These are phyloP conservation scores for Amblyjoppa fuscipennis DNA, from an alignment of 2,888 invertebrate species.

Conservation along the genomic window DNA sequence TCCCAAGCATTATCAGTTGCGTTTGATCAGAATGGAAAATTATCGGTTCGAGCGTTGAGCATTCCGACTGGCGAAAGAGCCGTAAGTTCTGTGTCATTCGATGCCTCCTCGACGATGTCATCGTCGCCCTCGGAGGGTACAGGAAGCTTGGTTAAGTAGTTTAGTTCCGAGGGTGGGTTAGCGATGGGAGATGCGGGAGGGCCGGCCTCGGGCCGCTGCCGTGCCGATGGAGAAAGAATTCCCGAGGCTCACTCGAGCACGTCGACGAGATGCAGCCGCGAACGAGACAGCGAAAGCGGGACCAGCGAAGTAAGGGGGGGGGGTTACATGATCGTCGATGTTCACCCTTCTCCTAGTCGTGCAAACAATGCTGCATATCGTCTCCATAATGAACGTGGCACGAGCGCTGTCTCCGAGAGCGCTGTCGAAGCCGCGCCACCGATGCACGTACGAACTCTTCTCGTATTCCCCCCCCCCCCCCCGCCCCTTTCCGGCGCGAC, in stretches of 20 bases:
- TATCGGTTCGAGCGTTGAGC: not conserved
- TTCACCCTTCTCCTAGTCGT: constrained; percentile 82
- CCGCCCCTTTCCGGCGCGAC: constrained; percentile 76
- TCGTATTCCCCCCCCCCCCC: constrained; percentile 72
- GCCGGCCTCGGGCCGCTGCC: constrained; percentile 54
- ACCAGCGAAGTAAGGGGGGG: constrained; percentile 77
- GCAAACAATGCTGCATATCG: constrained; percentile 85
- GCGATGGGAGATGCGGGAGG: constrained; percentile 73
- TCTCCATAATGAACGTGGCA: constrained; percentile 83
- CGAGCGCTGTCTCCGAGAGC: constrained; percentile 28
- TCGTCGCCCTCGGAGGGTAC: constrained; percentile 24
- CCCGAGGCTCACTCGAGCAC: constrained; percentile 68
- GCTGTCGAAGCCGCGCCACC: constrained; percentile 50
- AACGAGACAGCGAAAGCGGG: constrained; percentile 60
- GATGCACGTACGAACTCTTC: constrained; percentile 65
- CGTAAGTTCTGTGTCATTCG: constrained; percentile 45
- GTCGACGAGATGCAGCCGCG: constrained; percentile 67
- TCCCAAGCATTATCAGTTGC: not conserved
- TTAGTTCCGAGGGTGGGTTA: constrained; percentile 77
- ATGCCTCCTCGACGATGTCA: constrained; percentile 40
- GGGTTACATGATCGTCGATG: constrained; percentile 75
- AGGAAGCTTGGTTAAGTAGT: constrained; percentile 77
- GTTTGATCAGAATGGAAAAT: not conserved
- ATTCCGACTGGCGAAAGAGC: not conserved
- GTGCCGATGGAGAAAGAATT: constrained; percentile 66